Base-by-base conservation (phyloP, 2,113 vertebrate genomes). In the Hippocampus abdominalis region DNA sequence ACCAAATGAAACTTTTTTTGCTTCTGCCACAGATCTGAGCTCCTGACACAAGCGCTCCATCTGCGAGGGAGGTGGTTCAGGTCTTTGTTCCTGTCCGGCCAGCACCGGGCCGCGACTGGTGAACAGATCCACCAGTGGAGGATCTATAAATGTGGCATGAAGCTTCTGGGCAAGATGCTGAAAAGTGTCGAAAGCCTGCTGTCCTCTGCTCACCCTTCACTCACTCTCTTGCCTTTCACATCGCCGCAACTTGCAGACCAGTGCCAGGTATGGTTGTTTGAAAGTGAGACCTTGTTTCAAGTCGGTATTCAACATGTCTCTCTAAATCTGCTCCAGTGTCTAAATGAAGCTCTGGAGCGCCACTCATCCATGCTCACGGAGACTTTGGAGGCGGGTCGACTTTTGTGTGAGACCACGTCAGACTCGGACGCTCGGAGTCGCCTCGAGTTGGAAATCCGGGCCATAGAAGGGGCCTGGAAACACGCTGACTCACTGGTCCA, bases 61-160 rank as follows among this genome's bases (percentile, higher is more conserved):
- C 20, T 95, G 78, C 94, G 86, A 27, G 91, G 91, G 39, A 86
- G 79, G 64, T 98, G 97, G 97, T 87, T 88, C 64, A 81, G 64
- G 0, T 86, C 89, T 0, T 74, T 91, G 63, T 71, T 54, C 42
- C 68, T 77, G 61, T 56, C 89, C 62, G 78, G 61, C 57, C 90
- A 91, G 80, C 86, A 84, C 64, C 91, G 90, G 72, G 77, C 74
- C 0, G 68, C 80, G 13, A 72, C 91, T 0, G 83, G 91, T 27
- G 79, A 79, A 25, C 87, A 89, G 0, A 76, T 94, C 65, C 82
- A 75, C 64, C 89, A 79, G n/a, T 94, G 93, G 93, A 90, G 81
- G 69, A 60, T 85, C 62, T 96, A 93, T 80, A 87, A 13, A 15
- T 65, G 46, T 0, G 91, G 93, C 0, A 29, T 75, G 44, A 90